Conservation (phyloP, 2,113 vertebrate genomes). For the Holacanthus passer region DNA sequence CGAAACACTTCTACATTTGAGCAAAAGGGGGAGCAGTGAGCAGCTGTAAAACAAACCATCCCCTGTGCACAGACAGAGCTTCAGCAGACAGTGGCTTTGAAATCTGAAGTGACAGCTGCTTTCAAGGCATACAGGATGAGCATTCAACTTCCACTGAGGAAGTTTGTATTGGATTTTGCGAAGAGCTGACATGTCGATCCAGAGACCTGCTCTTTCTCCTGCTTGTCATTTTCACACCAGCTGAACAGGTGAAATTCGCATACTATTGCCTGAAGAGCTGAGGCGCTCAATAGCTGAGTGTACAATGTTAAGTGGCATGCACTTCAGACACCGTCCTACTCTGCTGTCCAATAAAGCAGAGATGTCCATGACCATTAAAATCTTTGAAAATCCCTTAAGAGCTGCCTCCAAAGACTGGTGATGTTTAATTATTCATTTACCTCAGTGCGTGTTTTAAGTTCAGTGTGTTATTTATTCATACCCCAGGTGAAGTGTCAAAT, state of each 20-base stretch:
- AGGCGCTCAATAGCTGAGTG: slow-evolving; percentile 8
- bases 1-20: slow-evolving; percentile 46
- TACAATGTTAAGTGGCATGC: slow-evolving; percentile 26
- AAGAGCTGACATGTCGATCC: slow-evolving; percentile 6
- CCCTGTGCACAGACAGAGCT: background rate
- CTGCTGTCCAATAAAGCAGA: slow-evolving; percentile 47
- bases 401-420: slow-evolving; percentile 37
- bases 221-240: background rate
- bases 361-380: slow-evolving; percentile 40
- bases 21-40: slow-evolving; percentile 67
- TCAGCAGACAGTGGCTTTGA: slow-evolving; percentile 38
- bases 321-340: slow-evolving; percentile 14
- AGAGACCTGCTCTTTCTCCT: background rate
- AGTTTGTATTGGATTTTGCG: slow-evolving; percentile 24
- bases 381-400: slow-evolving; percentile 44
- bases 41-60: slow-evolving; percentile 4
- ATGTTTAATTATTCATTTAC: slow-evolving; percentile 53
- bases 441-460: slow-evolving; percentile 37
- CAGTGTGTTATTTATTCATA: slow-evolving; percentile 55
- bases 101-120: slow-evolving; percentile 59
- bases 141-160: slow-evolving; percentile 5
- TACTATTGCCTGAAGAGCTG: background rate
- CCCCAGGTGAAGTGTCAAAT: slow-evolving; percentile 47
- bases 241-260: slow-evolving; percentile 1
- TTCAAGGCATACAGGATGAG: slow-evolving; percentile 36